Conservation (phyloP, 2,888 invertebrate species). For the Eurytoma californica region DNA sequence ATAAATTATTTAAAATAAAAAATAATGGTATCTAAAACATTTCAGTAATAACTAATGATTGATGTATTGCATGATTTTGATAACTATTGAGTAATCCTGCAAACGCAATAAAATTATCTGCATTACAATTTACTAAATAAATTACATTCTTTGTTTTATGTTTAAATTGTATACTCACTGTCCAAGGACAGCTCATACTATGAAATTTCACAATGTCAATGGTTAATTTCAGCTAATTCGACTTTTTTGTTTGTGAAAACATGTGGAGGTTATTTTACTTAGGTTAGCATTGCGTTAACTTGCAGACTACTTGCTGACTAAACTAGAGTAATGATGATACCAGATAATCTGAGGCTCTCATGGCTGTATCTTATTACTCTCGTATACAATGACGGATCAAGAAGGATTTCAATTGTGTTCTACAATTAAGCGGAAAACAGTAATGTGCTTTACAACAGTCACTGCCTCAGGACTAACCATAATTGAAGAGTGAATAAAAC, state of each 20-base stretch:
- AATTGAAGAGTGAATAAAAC: constrained; percentile 12
- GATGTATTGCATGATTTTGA: constrained; percentile 24
- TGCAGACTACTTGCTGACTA: not conserved
- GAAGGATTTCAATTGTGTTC: not conserved
- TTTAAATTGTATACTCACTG: constrained; percentile 34
- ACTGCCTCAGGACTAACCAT: not conserved
- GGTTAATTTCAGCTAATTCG: constrained; percentile 10
- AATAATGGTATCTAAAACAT: not conserved
- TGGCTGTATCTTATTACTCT: constrained; percentile 24
- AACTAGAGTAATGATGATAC: not conserved
- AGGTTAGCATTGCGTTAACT: constrained; percentile 13
- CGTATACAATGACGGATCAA: not conserved
- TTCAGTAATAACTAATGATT: not conserved
- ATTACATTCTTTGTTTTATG: not conserved
- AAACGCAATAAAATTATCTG: not conserved
- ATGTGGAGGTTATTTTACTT: constrained; percentile 13
- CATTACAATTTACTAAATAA: constrained; percentile 3
- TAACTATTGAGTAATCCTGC: not conserved
- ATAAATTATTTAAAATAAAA: not conserved
- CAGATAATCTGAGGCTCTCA: constrained; percentile 4
- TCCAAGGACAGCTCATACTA: constrained; percentile 33
- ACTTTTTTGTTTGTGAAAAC: constrained; percentile 5
- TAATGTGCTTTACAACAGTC: constrained; percentile 4
- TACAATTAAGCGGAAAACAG: constrained; percentile 2
- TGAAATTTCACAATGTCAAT: constrained; percentile 16